Percentiles rank a stretch among this genome's conserved stretches.
These are phyloP conservation scores for Ageneiosus marmoratus DNA, from an alignment of 2,113 vertebrate species.

Conservation along the genomic window DNA sequence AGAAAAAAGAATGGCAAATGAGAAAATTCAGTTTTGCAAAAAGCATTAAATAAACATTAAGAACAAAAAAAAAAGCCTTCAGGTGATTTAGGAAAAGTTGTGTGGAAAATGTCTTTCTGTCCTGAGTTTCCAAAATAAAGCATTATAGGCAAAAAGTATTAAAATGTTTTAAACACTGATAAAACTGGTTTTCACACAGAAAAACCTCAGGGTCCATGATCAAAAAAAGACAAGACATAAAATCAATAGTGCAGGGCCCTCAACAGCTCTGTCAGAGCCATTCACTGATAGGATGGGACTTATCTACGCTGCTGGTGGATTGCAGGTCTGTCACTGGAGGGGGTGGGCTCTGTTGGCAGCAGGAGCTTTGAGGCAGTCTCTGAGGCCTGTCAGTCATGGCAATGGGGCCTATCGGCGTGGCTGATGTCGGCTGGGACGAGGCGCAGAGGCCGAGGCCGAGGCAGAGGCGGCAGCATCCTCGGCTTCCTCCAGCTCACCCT, in stretches of 20 bases:
- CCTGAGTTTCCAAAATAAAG: constrained; percentile 73
- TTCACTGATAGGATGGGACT: constrained; percentile 18
- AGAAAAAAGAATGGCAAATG: constrained; percentile 42
- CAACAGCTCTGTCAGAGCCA: neutral
- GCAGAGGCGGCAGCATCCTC: constrained; percentile 85
- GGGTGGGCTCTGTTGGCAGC: constrained; percentile 42
- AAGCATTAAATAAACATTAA: constrained; percentile 32
- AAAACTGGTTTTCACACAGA: constrained; percentile 26
- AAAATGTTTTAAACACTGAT: constrained; percentile 39
- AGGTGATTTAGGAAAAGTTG: constrained; percentile 50
- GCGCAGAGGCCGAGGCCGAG: constrained; percentile 69
- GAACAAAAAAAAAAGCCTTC: constrained; percentile 43
- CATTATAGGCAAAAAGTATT: constrained; percentile 53
- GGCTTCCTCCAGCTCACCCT: constrained; percentile 90
- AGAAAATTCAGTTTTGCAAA: constrained; percentile 62
- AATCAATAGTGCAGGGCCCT: neutral
- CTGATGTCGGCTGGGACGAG: constrained; percentile 84
- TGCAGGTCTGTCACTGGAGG: constrained; percentile 42
- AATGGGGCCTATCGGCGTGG: constrained; percentile 78
- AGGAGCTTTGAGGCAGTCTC: constrained; percentile 30
- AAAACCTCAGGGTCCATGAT: constrained; percentile 17
- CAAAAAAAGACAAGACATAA: neutral
- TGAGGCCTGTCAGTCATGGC: constrained; percentile 32
- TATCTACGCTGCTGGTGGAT: constrained; percentile 42
- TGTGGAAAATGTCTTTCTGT: constrained; percentile 57